Evolutionary conservation across 2,888 invertebrate genomes (phyloP), one percentile per base, ranked within the genome.

Genomic region (Nowickia ferox): DNA sequence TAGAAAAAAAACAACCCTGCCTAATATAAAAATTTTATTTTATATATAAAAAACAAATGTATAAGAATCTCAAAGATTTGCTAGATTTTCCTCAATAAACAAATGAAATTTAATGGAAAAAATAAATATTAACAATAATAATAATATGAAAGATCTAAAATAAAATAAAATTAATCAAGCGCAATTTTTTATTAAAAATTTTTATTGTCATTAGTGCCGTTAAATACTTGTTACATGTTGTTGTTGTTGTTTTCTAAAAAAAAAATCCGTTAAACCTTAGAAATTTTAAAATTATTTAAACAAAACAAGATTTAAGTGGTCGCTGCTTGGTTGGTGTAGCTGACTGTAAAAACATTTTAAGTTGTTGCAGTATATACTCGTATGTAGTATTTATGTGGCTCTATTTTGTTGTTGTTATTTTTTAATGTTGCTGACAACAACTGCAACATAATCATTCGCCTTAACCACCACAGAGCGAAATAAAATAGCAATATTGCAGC

Each of bases 221-320:
- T 69, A 69, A 51, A 63, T 51, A 57, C 51, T 46, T 61, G n/a
- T 53, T 53, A 66, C 38, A 68, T 65, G 17, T 46, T 74, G 69
- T 69, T 63, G 53, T 17, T 69, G 40, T 11, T 79, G 15, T 19
- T 66, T 15, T 59, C 9, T 57, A 53, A 48, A 30, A 79, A 74
- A 79, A 75, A 6, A n/a, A n/a, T n/a, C 78, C 86, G 83, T 86
- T 86, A 79, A 86, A 86, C 85, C 83, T 76, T 79, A 76, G 79
- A 79, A 69, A 86, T 82, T 85, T 30, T 65, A n/a, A 75, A 86
- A 79, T 55, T 46, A 46, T 59, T 57, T 55, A 53, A 76, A 77
- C 30, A 71, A 68, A 78, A 22, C 81, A 82, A 85, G 63, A 65
- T 82, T 82, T 76, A 82, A 82, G 40, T 76, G 82, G 71, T 77